Conservation (phyloP, 1,140 invertebrate genomes). For the Megathymus violae region DNA sequence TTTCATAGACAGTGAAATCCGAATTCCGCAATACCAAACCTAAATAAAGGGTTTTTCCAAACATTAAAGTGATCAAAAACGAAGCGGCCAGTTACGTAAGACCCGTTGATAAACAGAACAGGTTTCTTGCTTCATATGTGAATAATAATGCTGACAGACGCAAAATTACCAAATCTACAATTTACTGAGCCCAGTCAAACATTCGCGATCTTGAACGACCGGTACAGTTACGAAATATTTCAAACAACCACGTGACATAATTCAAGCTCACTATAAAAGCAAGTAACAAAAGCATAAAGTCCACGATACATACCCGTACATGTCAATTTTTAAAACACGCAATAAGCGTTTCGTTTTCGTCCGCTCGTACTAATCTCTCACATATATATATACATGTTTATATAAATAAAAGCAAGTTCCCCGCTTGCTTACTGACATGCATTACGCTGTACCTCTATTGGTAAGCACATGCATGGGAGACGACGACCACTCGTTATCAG, state of each 20-base stretch:
- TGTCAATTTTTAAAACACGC: too few relatives aligned
- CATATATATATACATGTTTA: too few relatives aligned
- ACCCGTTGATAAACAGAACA: conserved; percentile 37
- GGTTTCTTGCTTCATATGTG: conserved; percentile 34
- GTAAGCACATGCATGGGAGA: too few relatives aligned
- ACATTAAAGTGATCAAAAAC: conserved; percentile 34
- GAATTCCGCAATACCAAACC: conserved; percentile 48
- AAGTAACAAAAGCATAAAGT: neutral
- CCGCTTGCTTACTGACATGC: too few relatives aligned
- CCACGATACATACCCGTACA: too few relatives aligned
- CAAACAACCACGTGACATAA: neutral
- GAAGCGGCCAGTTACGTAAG: conserved; percentile 41
- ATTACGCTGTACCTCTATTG: too few relatives aligned
- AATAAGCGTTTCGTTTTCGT: too few relatives aligned
- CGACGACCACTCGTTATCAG: too few relatives aligned
- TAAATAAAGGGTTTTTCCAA: conserved; percentile 51
- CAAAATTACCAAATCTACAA: conserved; percentile 37
- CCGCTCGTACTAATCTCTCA: too few relatives aligned
- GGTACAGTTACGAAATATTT: conserved; percentile 28
- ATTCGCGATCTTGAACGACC: conserved; percentile 15
- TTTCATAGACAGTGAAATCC: conserved; percentile 38
- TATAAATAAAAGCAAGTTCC: too few relatives aligned
- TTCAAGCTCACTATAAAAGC: neutral
- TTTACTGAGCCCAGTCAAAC: conserved; percentile 22
- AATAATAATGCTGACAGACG: conserved; percentile 28